Percentiles rank a stretch among this genome's conserved stretches.
These are phyloP conservation scores for Pogonomyrmex californicus DNA, from an alignment of 1,140 invertebrate genomes.

Conservation along the genomic window DNA sequence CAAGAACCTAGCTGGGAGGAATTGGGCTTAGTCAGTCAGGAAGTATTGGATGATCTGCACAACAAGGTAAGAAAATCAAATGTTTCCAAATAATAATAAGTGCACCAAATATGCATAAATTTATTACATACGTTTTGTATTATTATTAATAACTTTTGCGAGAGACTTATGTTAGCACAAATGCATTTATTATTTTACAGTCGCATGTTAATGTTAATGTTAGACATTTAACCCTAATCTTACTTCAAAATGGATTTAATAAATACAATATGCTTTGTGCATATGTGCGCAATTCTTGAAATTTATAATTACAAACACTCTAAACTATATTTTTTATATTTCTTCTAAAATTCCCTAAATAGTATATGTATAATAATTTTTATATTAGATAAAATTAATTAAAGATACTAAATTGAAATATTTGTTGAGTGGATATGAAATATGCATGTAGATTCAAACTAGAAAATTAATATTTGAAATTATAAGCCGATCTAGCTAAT, in stretches of 20 bases:
- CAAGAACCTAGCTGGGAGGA: conserved; percentile 87
- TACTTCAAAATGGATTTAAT: neutral
- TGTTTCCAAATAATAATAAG: neutral
- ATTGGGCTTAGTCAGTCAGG: conserved; percentile 86
- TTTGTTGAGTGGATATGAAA: neutral
- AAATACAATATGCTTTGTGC: neutral
- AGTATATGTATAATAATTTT: neutral
- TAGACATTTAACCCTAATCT: no score
- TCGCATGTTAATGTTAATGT: no score
- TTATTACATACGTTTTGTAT: neutral
- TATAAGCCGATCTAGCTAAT: neutral
- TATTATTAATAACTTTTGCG: neutral
- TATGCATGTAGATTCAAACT: neutral
- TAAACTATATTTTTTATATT: conserved; percentile 7
- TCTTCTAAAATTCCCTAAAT: neutral
- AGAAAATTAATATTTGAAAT: neutral
- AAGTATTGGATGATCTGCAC: conserved; percentile 86
- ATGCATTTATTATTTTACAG: neutral
- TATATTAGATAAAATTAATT: neutral
- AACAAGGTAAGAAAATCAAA: conserved; percentile 86
- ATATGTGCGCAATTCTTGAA: neutral
- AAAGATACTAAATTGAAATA: neutral
- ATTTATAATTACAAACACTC: neutral
- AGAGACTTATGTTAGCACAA: neutral
- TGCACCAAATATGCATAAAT: neutral